Evolutionary conservation across 2,888 invertebrate species (phyloP), one percentile per base, ranked within the genome.

Genomic region (Clusia tigrina): DNA sequence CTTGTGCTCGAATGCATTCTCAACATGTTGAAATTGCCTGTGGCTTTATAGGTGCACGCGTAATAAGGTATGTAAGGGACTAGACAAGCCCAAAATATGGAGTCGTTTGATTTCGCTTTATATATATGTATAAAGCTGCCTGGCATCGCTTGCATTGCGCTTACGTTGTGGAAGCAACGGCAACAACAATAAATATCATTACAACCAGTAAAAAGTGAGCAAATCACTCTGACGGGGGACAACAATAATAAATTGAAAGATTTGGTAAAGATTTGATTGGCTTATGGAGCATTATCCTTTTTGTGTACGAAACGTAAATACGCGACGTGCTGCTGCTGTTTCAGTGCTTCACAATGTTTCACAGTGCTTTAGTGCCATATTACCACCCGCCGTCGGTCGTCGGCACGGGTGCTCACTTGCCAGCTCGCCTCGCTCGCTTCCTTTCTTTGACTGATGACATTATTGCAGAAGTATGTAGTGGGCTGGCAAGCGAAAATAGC

Each of bases 211-310:
- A 42, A 42, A 15, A 42, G n/a, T n/a, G n/a, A n/a, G 32, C 6
- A 42, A 42, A 42, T 3, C 42, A n/a, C 42, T 15, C n/a, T 15
- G 42, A 2, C 42, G 15, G 48, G 46, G 54, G 22, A 23, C 25
- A n/a, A 55, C 53, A 22, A 64, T 66, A 70, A 71, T 71, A 72
- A 70, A 71, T 70, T 69, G 67, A 67, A 71, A 71, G 69, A 71
- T 71, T 70, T 71, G 56, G 67, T 5, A 60, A 69, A 67, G 68
- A 69, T 72, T 70, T 69, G 59, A 70, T 71, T 69, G 67, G 69
- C 69, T 71, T 72, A 65, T 63, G 60, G 60, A 37, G 62, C 53
- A 69, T 69, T 69, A 71, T 66, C 62, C 62, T 63, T 61, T 54
- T 52, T 60, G 38, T 60, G 52, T 52, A 12, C 24, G 22, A 52